Base-by-base conservation (phyloP, 2,113 vertebrate species). In the Cryptotis parvus region DNA sequence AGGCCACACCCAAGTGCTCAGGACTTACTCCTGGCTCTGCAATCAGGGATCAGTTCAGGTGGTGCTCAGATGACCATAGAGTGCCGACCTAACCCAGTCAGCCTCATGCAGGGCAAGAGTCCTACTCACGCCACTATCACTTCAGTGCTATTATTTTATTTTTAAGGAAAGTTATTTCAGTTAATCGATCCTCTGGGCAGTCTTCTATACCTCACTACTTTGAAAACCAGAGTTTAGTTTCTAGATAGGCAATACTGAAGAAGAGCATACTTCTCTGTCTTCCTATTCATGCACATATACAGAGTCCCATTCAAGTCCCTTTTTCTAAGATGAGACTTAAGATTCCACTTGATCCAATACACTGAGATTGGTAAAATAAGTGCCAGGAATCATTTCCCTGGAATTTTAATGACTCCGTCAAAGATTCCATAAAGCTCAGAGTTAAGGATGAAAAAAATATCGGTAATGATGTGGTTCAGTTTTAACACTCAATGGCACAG, bases 81-180 rank as follows among this genome's bases (percentile, higher is more conserved):
- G n/a, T n/a, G n/a, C n/a, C n/a, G n/a, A n/a, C n/a, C n/a, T n/a
- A n/a, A n/a, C n/a, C n/a, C 45, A 49, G 45, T 49, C 20, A 61
- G 58, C 58, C 8, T 16, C 58, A 61, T 61, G 15, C 20, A 26
- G 24, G 26, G 58, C 58, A 61, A 61, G 20, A 8, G 20, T 8
- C 20, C 58, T 61, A 20, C 20, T 61, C 58, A 24, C 26, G 20
- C 6, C 15, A 26, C 58, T 61, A 9, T 26, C 26, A 8, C 58
- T 49, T 20, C 15, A 15, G 20, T 26, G 16, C 58, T 20, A 26
- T 35, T 91, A 90, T 68, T 68, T 6, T 68, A n/a, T 87, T 65
- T 84, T 92, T 45, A 90, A 90, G 72, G 35, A 92, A 93, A 94
- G 12, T 58, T 65, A 18, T 2, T 84, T 82, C 14, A 87, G 9